These are phyloP conservation scores for Ametastegia equiseti DNA, from an alignment of 2,888 invertebrate genomes.

Conservation along the genomic window DNA sequence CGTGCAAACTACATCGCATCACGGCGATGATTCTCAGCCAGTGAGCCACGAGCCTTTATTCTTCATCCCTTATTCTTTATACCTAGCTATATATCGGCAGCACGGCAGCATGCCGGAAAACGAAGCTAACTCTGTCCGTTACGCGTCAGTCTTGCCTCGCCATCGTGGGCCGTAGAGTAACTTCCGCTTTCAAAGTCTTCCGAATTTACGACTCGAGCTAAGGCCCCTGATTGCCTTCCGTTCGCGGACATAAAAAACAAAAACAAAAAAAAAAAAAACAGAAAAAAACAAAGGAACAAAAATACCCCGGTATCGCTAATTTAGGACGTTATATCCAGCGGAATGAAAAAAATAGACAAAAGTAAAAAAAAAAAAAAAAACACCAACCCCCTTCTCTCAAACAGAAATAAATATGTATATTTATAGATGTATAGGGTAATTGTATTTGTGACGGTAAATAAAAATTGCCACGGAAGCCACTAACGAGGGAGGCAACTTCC, in stretches of 20 bases:
- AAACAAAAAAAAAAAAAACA: too few relatives aligned
- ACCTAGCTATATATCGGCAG: too few relatives aligned
- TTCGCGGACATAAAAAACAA: neutral
- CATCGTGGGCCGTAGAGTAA: neutral
- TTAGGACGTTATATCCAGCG: neutral
- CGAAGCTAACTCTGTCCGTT: constrained; percentile 67
- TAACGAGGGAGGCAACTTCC: constrained; percentile 19
- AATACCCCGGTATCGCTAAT: neutral
- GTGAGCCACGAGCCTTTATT: constrained; percentile 19
- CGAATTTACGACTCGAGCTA: constrained; percentile 31
- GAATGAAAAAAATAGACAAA: neutral
- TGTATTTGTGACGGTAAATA: neutral
- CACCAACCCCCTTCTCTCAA: neutral
- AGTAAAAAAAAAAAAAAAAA: too few relatives aligned
- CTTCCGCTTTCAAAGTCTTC: constrained; percentile 14
- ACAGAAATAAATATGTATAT: too few relatives aligned
- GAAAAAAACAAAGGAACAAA: neutral
- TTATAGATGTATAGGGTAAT: neutral
- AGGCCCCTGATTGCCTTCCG: constrained; percentile 10
- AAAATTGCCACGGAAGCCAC: neutral
- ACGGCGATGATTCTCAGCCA: constrained; percentile 30
- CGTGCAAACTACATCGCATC: constrained; percentile 42
- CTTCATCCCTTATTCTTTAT: neutral
- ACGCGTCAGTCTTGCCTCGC: constrained; percentile 44
- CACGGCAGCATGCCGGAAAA: constrained; percentile 56